Conservation (phyloP, 2,888 invertebrate genomes). For the Biston stratarius region DNA sequence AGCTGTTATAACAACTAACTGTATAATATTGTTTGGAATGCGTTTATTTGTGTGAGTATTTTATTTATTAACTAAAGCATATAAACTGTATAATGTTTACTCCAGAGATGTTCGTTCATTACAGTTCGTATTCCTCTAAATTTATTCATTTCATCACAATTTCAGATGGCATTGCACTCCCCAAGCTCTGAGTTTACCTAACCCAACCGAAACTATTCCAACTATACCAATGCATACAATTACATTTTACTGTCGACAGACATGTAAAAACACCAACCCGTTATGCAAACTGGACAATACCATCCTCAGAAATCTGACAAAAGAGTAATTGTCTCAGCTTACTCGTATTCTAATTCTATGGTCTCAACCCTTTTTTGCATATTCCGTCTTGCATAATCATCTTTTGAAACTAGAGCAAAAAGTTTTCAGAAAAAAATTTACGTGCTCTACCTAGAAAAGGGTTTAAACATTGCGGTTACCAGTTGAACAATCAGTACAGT, state of each 20-base stretch:
- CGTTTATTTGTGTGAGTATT: neutral
- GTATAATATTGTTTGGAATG: neutral
- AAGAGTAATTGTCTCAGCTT: slow-evolving; percentile 55
- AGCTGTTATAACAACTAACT: neutral
- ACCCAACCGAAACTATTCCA: slow-evolving; percentile 37
- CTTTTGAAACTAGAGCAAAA: slow-evolving; percentile 82
- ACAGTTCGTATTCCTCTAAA: slow-evolving; percentile 12
- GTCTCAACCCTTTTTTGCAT: slow-evolving; percentile 80
- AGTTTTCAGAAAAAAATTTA: slow-evolving; percentile 59
- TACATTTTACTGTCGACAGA: slow-evolving; percentile 54
- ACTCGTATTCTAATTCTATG: slow-evolving; percentile 27
- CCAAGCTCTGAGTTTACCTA: slow-evolving; percentile 35
- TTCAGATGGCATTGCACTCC: slow-evolving; percentile 43
- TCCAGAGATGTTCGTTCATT: slow-evolving; percentile 6
- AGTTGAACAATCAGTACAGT: slow-evolving; percentile 85
- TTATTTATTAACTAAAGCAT: neutral
- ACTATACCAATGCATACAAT: slow-evolving; percentile 42
- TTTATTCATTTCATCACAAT: slow-evolving; percentile 38
- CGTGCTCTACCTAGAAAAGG: slow-evolving; percentile 81
- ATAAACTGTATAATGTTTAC: slow-evolving; percentile 2
- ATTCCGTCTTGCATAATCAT: slow-evolving; percentile 83
- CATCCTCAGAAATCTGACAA: slow-evolving; percentile 56
- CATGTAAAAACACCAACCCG: slow-evolving; percentile 49
- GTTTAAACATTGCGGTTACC: slow-evolving; percentile 84
- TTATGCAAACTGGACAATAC: slow-evolving; percentile 62